These are phyloP conservation scores for Batillaria attramentaria DNA, from an alignment of 1,140 invertebrate species.

Conservation along the genomic window DNA sequence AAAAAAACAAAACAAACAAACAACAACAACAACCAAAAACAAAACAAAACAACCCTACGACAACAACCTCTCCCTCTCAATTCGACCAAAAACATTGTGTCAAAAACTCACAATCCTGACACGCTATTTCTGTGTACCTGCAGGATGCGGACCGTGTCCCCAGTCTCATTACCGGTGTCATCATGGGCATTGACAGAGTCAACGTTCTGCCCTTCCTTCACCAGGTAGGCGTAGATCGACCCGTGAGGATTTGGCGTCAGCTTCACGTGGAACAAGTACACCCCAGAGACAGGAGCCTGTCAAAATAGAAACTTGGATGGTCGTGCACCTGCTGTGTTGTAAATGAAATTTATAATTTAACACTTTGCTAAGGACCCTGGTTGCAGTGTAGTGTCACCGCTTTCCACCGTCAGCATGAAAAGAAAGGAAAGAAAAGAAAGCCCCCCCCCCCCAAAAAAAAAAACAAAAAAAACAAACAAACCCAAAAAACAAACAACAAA, in stretches of 20 bases:
- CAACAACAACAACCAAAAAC: too few relatives aligned
- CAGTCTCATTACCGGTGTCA: neutral
- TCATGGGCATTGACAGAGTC: neutral
- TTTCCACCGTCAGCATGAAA: too few relatives aligned
- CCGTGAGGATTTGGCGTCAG: neutral
- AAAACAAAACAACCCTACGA: neutral
- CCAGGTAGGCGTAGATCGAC: neutral
- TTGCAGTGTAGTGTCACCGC: too few relatives aligned
- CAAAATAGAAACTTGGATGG: too few relatives aligned
- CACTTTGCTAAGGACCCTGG: too few relatives aligned
- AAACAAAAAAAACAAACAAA: too few relatives aligned
- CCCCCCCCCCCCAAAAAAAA: too few relatives aligned
- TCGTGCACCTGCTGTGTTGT: too few relatives aligned
- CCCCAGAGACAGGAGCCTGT: neutral
- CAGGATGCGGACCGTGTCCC: neutral
- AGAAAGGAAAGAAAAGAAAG: too few relatives aligned
- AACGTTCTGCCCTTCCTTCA: neutral
- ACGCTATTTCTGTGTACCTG: neutral
- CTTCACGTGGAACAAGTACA: neutral
- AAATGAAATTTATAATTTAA: too few relatives aligned
- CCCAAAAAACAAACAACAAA: too few relatives aligned
- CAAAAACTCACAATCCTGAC: neutral
- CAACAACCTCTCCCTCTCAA: neutral
- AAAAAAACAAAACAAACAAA: neutral
- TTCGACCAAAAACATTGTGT: neutral